phyloP scores from a whole-genome alignment of 2,797 vertebrate genomes.

The Argentina silus region DNA sequence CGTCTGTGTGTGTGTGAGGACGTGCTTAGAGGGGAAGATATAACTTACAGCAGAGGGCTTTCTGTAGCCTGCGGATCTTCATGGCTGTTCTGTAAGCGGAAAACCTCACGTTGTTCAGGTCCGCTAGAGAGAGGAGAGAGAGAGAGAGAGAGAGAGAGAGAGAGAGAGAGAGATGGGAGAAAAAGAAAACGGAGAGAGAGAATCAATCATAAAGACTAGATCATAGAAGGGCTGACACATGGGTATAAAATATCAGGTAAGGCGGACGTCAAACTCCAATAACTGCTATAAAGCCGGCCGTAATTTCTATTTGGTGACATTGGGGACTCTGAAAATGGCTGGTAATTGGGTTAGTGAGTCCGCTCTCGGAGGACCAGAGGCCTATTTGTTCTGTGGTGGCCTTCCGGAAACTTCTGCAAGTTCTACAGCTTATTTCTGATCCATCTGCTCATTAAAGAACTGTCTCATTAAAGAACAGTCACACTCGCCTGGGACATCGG shows the following conservation, averaged over 20 bases:
- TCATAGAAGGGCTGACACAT: conserved; percentile 34
- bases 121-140: conserved; percentile 77
- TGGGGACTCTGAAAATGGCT: neutral
- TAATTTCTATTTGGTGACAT: neutral
- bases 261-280: neutral
- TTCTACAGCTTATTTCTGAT: conserved; percentile 67
- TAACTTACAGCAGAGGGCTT: conserved; percentile 93
- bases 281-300: neutral
- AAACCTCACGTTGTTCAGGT: conserved; percentile 97
- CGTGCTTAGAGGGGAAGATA: neutral
- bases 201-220: conserved; percentile 35
- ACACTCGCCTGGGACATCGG: conserved; percentile 18
- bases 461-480: conserved; percentile 41
- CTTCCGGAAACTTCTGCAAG: conserved; percentile 55
- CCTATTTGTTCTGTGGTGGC: conserved; percentile 64
- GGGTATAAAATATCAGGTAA: conserved; percentile 29
- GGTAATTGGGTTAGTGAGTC: conserved; percentile 63
- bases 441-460: conserved; percentile 53
- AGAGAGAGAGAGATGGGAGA: conserved; percentile 27
- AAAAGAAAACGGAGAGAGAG: neutral
- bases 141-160: conserved; percentile 13
- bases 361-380: conserved; percentile 41
- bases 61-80: conserved; percentile 97
- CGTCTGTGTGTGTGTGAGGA: conserved; percentile 8
- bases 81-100: conserved; percentile 97